Evolutionary conservation across 2,797 vertebrate species (phyloP), one percentile per base, ranked within the genome.

Genomic region (Siniperca scherzeri): DNA sequence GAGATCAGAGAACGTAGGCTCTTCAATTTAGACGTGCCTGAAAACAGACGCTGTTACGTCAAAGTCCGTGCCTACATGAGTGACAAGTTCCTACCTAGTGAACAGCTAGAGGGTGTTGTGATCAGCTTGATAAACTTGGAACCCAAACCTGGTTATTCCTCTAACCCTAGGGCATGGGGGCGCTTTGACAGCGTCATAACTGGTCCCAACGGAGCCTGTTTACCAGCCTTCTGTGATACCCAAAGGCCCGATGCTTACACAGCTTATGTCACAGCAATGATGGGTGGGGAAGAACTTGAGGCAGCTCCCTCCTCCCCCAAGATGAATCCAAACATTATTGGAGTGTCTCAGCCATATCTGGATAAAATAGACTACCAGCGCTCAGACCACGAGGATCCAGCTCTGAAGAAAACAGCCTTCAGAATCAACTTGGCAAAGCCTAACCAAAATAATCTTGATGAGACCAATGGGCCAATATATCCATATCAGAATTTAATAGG

Each of bases 1-100:
- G 97, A 99, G 94, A 96, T 99, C 75, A 96, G 98, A 25, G 99
- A 99, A 87, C 95, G 99, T 2, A 96, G 99, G 0, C 96, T 99
- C 44, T 99, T 99, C 89, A 99, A 99, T 92, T 94, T 99, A 80
- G 99, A 99, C 0, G 99, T 99, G 73, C 98, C 99, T 0, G 99
- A 99, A 95, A 97, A 96, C 70, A 96, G 98, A 27, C 97, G 99
- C 36, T 99, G 99, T 93, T 99, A 98, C 2, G 97, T 99, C 59
- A 99, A 99, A 92, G 98, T 99, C 19, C 95, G 99, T 19, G 96
- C 98, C 5, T 99, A 99, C 87, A 97, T 97, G 96, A 99, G 95
- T 3, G 98, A 99, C 85, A 99, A 98, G 72, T 99, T 99, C 87
- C 90, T 96, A 61, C 83, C 97, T 22, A 89, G 55, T 2, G 99